Conservation (phyloP, 2,888 invertebrate genomes). For the Polydrusus pterygomalis region DNA sequence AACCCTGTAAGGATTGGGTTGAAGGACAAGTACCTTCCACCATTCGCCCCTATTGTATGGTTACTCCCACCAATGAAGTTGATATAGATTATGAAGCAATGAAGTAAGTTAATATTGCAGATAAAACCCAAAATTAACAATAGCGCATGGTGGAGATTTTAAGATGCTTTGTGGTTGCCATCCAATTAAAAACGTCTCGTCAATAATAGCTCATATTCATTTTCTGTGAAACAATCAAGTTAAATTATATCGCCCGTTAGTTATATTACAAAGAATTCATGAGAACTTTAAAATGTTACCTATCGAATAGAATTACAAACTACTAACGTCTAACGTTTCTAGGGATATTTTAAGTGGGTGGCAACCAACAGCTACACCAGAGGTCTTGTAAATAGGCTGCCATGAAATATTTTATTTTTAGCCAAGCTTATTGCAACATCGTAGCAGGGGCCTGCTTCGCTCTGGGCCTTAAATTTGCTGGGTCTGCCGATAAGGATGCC, state of each 20-base stretch:
- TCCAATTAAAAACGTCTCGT: too few species aligned
- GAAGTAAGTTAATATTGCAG: constrained; percentile 78
- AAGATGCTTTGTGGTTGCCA: too few species aligned
- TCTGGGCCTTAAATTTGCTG: constrained; percentile 94
- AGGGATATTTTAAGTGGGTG: too few species aligned
- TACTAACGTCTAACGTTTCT: too few species aligned
- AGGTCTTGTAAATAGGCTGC: too few species aligned
- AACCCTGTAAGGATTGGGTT: constrained; percentile 89
- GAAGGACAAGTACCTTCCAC: constrained; percentile 86
- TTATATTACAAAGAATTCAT: too few species aligned
- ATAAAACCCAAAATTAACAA: not conserved
- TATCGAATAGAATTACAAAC: too few species aligned
- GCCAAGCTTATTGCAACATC: constrained; percentile 97
- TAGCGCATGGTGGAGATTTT: not conserved
- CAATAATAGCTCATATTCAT: too few species aligned
- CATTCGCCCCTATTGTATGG: constrained; percentile 85
- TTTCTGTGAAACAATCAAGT: too few species aligned
- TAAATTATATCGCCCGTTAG: too few species aligned
- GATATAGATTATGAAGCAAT: constrained; percentile 93
- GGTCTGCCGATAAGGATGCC: constrained; percentile 89
- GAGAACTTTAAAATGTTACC: too few species aligned
- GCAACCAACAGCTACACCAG: too few species aligned
- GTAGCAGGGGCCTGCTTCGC: constrained; percentile 96
- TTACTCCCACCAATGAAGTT: constrained; percentile 79
- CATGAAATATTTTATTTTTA: constrained; percentile 67